These are phyloP conservation scores for Xenus cinereus DNA, from an alignment of 2,113 vertebrate genomes.

Conservation along the genomic window DNA sequence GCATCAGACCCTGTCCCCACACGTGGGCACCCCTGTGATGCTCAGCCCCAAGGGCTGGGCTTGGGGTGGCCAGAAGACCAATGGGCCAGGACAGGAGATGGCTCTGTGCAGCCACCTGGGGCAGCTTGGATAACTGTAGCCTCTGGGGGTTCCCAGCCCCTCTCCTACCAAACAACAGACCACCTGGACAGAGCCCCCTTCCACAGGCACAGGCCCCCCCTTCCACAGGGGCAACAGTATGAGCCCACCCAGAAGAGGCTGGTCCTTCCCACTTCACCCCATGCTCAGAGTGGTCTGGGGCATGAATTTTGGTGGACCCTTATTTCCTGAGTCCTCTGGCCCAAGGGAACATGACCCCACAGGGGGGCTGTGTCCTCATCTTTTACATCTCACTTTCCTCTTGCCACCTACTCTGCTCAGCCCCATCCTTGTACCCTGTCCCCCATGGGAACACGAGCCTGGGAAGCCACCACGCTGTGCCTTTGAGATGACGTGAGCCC, in stretches of 20 bases:
- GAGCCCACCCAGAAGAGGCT: background rate
- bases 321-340: background rate
- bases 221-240: background rate
- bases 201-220: no score
- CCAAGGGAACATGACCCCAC: background rate
- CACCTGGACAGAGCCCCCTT: background rate
- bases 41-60: background rate
- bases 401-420: background rate
- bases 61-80: background rate
- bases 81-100: background rate
- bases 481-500: background rate
- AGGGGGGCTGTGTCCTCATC: background rate
- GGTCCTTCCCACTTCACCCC: background rate
- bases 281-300: background rate
- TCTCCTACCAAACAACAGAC: background rate
- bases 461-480: background rate
- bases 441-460: rapidly evolving
- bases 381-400: background rate
- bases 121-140: background rate
- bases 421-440: background rate
- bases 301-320: background rate
- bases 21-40: background rate
- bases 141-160: background rate
- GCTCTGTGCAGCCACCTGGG: background rate
- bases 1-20: background rate